Conservation (phyloP, 2,797 vertebrate genomes). For the Margarornis squamiger region DNA sequence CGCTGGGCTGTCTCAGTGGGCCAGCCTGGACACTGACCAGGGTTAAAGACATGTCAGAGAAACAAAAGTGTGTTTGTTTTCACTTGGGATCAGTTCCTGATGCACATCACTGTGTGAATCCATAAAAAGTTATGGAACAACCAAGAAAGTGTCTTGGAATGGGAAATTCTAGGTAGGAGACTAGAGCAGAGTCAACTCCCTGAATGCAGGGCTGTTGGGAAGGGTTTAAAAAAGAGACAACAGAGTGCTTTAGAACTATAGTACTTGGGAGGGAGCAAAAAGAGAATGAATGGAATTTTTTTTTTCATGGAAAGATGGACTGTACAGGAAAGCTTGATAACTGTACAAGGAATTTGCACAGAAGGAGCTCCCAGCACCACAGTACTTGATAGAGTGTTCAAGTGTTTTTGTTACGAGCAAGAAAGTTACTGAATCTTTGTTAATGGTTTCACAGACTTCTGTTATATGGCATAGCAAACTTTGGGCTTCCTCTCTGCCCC, state of each 20-base stretch:
- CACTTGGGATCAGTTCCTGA: no score
- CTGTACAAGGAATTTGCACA: not conserved
- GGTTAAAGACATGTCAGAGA: no score
- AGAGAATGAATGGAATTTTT: not conserved
- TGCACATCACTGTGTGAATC: no score
- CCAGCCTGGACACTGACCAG: no score
- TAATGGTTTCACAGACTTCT: not conserved
- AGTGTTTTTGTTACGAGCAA: not conserved
- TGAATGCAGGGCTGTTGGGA: not conserved
- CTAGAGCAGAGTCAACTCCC: not conserved
- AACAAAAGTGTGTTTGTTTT: no score
- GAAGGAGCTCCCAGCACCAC: not conserved
- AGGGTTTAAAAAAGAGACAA: not conserved
- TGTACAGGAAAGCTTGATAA: not conserved
- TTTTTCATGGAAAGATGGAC: not conserved
- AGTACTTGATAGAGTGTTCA: not conserved
- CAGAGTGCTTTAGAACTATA: not conserved
- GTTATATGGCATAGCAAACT: fast-evolving
- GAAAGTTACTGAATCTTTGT: not conserved
- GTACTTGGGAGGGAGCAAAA: not conserved
- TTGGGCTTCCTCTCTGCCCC: not conserved
- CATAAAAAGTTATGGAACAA: no score
- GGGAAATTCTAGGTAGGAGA: not conserved
- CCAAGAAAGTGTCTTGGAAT: not conserved
- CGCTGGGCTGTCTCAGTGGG: no score